These are phyloP conservation scores for Smittia aterrima DNA, from an alignment of 2,888 invertebrate genomes.

Conservation along the genomic window DNA sequence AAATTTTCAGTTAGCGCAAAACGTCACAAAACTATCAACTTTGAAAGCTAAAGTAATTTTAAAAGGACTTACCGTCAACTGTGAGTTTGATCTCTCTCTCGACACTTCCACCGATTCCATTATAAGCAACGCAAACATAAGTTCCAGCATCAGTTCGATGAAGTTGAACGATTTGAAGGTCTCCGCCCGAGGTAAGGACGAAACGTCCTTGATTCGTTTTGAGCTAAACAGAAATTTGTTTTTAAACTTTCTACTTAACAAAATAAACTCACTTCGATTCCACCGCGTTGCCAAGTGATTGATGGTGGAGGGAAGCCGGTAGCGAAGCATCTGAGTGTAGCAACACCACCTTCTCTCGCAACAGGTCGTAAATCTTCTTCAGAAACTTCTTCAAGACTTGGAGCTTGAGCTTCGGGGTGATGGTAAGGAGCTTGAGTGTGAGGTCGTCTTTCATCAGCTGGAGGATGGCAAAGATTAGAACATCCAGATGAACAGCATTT, in stretches of 20 bases:
- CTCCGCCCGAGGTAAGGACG: constrained; percentile 67
- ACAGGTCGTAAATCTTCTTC: constrained; percentile 61
- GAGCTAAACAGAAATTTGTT: constrained; percentile 58
- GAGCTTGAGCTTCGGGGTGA: constrained; percentile 50
- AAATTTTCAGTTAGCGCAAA: background rate
- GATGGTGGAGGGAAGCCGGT: constrained; percentile 74
- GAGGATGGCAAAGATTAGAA: constrained; percentile 66
- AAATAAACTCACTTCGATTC: constrained; percentile 61
- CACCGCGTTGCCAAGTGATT: constrained; percentile 74
- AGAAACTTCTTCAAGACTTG: constrained; percentile 57
- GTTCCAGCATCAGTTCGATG: constrained; percentile 78
- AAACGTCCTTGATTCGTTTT: constrained; percentile 71
- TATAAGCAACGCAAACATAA: constrained; percentile 83
- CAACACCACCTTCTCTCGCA: constrained; percentile 70
- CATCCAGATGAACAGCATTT: constrained; percentile 85
- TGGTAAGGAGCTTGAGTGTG: constrained; percentile 53
- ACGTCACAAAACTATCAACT: background rate
- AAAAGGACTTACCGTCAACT: constrained; percentile 67
- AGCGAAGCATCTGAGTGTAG: constrained; percentile 71
- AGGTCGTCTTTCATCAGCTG: constrained; percentile 52
- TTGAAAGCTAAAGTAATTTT: background rate
- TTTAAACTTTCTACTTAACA: background rate
- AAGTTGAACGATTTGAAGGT: constrained; percentile 78
- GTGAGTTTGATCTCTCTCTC: constrained; percentile 67
- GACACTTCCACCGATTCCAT: constrained; percentile 68